Conservation (phyloP, 1,140 invertebrate species). For the Zaprionus ornatus region DNA sequence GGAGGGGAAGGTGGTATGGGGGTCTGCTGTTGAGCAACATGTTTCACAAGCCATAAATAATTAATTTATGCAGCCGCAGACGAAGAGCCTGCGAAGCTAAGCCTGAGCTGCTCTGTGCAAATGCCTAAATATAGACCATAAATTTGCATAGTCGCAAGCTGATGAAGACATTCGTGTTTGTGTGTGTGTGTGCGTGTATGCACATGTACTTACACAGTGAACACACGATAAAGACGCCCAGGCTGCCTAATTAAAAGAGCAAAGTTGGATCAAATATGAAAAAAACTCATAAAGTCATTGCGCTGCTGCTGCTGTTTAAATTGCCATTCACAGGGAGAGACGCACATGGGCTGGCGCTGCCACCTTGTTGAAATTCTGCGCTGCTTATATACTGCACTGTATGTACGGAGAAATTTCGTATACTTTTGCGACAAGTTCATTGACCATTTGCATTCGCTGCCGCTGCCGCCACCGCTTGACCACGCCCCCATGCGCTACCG, state of each 20-base stretch:
- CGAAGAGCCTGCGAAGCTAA: constrained; percentile 33
- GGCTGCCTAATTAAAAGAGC: not conserved
- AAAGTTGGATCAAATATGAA: not conserved
- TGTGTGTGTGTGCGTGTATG: constrained; percentile 27
- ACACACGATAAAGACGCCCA: not conserved
- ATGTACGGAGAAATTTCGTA: not conserved
- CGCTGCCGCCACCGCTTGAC: constrained; percentile 49
- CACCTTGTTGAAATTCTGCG: not conserved
- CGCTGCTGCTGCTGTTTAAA: not conserved
- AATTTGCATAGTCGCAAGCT: constrained; percentile 60
- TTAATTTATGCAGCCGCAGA: constrained; percentile 76
- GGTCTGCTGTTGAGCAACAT: constrained; percentile 42
- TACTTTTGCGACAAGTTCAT: constrained; percentile 56
- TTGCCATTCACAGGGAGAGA: not conserved
- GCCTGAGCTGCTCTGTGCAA: constrained; percentile 58
- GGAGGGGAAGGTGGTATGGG: not conserved
- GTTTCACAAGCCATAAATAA: constrained; percentile 77
- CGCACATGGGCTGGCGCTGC: not conserved
- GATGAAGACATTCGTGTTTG: constrained; percentile 61
- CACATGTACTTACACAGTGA: constrained; percentile 11
- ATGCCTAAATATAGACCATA: constrained; percentile 79
- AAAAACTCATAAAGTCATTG: not conserved
- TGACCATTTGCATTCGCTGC: constrained; percentile 52
- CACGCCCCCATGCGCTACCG: constrained; percentile 47
- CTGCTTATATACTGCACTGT: not conserved